phyloP scores from a whole-genome alignment of 2,113 vertebrate species.

The Scartelaos histophorus region DNA sequence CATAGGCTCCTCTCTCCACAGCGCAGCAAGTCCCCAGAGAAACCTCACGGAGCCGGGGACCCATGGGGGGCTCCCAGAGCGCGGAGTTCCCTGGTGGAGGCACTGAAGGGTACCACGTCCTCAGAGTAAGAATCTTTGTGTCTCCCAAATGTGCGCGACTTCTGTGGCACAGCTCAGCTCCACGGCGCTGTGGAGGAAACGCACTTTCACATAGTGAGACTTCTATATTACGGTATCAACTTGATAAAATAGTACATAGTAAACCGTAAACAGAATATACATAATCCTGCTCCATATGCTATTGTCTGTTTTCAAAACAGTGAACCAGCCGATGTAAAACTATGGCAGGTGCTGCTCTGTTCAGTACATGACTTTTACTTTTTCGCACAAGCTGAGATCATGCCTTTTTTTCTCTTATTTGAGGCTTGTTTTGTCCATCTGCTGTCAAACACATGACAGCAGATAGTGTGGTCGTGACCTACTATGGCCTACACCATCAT shows the following conservation, averaged over 20 bases:
- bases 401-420: no score
- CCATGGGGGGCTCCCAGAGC: slow-evolving; percentile 88
- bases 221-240: neutral
- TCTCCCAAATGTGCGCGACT: neutral
- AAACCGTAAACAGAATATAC: neutral
- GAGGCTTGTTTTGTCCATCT: neutral
- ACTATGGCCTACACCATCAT: neutral
- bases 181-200: neutral
- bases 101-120: slow-evolving; percentile 91
- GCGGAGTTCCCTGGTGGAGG: slow-evolving; percentile 90
- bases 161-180: neutral
- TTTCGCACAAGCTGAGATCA: no score
- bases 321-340: no score
- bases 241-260: neutral
- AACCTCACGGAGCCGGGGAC: neutral
- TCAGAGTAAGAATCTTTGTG: slow-evolving; percentile 76
- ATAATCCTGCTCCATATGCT: no score
- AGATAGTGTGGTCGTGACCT: neutral
- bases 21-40: neutral
- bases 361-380: no score
- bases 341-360: no score
- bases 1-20: slow-evolving; percentile 4
- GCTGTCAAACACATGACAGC: neutral
- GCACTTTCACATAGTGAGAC: neutral
- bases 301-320: no score